Conservation (phyloP, 1,140 invertebrate genomes). For the Heliconius hewitsoni region DNA sequence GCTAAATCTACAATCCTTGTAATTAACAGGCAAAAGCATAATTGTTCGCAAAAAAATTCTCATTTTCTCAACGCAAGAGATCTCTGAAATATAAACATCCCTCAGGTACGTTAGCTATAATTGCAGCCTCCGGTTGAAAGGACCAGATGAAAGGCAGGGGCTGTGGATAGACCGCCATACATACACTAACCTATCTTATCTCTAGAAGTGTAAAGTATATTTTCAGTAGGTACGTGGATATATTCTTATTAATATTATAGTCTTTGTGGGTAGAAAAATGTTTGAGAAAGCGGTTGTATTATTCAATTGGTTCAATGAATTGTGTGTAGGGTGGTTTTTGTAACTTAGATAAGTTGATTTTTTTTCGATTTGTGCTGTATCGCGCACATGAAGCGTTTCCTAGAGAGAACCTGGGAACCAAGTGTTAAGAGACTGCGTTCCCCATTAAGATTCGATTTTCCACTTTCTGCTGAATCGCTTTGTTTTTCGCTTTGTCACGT, state of each 20-base stretch:
- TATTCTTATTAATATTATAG: conserved; percentile 1
- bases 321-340: neutral
- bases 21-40: neutral
- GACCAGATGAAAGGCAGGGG: conserved; percentile 40
- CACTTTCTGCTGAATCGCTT: no score
- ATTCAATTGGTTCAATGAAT: neutral
- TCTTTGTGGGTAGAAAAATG: neutral
- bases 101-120: conserved; percentile 40
- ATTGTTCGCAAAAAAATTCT: neutral
- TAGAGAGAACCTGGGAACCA: no score
- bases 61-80: conserved; percentile 14
- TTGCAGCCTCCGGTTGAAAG: conserved; percentile 40
- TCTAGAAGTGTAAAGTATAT: conserved; percentile 8
- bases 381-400: no score
- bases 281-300: neutral
- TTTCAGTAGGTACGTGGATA: neutral
- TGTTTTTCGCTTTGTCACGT: no score
- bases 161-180: conserved; percentile 15
- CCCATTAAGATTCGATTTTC: no score
- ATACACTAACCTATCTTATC: conserved; percentile 13
- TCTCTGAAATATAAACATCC: conserved; percentile 37
- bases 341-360: no score
- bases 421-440: no score
- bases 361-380: no score
- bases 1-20: neutral